phyloP scores from a whole-genome alignment of 2,113 vertebrate genomes.

The Vicugna pacos region DNA sequence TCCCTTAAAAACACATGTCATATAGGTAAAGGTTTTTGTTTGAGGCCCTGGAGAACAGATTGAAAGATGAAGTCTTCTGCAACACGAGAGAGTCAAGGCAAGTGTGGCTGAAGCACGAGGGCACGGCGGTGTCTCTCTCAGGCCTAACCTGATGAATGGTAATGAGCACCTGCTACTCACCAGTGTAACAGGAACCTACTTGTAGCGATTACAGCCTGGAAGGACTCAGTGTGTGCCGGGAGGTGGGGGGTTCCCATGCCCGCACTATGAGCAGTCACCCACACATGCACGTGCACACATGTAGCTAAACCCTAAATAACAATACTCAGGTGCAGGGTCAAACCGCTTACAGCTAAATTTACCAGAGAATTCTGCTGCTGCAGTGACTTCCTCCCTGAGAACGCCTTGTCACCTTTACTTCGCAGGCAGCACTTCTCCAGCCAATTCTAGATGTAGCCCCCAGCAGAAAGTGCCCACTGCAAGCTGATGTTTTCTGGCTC shows the following conservation, averaged over 20 bases:
- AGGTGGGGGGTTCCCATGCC: background rate
- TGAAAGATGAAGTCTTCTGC: background rate
- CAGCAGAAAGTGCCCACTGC: slow-evolving; percentile 18
- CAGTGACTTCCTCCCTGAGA: slow-evolving; percentile 43
- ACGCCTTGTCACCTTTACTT: background rate
- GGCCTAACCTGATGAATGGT: slow-evolving; percentile 65
- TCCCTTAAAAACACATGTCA: background rate
- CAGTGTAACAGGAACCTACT: slow-evolving; percentile 63
- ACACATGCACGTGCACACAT: fast-evolving
- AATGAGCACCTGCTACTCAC: slow-evolving; percentile 68
- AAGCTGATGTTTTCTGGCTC: slow-evolving; percentile 48
- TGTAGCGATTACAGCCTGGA: slow-evolving; percentile 29
- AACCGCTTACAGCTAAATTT: slow-evolving; percentile 62
- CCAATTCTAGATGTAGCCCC: slow-evolving; percentile 43
- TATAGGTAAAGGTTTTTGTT: background rate
- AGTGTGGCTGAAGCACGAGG: background rate
- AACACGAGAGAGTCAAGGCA: background rate
- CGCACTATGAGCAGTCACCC: background rate
- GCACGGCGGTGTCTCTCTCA: slow-evolving; percentile 22
- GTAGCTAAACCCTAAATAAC: background rate
- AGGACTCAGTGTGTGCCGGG: background rate
- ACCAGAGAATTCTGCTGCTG: slow-evolving; percentile 58
- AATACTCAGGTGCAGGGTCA: background rate
- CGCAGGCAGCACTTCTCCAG: background rate
- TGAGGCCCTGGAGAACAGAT: background rate